Conservation (phyloP, 1,140 invertebrate genomes). For the Parapsyche elsis region DNA sequence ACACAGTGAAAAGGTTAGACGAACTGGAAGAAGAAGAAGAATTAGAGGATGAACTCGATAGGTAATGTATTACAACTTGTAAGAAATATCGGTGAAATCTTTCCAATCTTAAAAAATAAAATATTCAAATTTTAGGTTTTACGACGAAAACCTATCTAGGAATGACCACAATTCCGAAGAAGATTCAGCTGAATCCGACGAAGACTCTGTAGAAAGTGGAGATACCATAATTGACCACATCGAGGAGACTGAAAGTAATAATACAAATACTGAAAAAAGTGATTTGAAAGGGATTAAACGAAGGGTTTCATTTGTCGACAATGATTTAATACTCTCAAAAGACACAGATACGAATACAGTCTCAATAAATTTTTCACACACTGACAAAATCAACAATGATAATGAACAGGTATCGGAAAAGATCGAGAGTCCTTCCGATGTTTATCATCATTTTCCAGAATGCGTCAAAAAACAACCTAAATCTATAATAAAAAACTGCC, state of each 20-base stretch:
- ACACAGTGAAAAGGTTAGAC: slow-evolving; percentile 66
- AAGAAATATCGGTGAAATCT: neutral
- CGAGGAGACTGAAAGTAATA: slow-evolving; percentile 51
- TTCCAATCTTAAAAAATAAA: neutral
- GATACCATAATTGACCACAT: slow-evolving; percentile 33
- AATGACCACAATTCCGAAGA: slow-evolving; percentile 19
- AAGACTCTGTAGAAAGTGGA: neutral
- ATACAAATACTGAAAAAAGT: slow-evolving; percentile 42
- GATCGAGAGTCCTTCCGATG: slow-evolving; percentile 63
- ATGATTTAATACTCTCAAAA: slow-evolving; percentile 58
- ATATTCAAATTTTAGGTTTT: slow-evolving; percentile 35
- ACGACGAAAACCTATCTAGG: slow-evolving; percentile 11
- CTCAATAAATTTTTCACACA: slow-evolving; percentile 62
- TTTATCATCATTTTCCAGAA: slow-evolving; percentile 60
- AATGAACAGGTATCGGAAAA: slow-evolving; percentile 58
- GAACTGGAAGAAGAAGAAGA: slow-evolving; percentile 70
- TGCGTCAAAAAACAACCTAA: slow-evolving; percentile 59
- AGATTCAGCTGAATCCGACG: slow-evolving; percentile 14
- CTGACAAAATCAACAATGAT: slow-evolving; percentile 54
- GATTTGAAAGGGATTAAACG: slow-evolving; percentile 52
- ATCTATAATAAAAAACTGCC: slow-evolving; percentile 63
- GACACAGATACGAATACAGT: slow-evolving; percentile 54
- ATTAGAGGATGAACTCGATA: slow-evolving; percentile 68
- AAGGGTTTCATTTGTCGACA: slow-evolving; percentile 62
- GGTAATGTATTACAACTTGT: slow-evolving; percentile 58